Evolutionary conservation across 2,113 vertebrate genomes (phyloP), one percentile per base, ranked within the genome.

Genomic region (Sander lucioperca): DNA sequence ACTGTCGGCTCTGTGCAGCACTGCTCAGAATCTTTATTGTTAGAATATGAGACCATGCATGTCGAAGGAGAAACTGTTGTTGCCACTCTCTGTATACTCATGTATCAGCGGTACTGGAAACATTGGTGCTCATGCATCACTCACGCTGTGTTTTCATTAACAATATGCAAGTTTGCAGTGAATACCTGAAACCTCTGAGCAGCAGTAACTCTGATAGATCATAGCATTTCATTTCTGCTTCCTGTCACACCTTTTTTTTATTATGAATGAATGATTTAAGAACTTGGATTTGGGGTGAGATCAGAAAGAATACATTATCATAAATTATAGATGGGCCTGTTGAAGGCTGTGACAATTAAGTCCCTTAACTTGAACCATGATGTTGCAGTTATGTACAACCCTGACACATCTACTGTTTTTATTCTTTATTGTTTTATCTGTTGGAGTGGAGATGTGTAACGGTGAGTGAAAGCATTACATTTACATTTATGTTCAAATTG

Each of bases 1-100:
- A 50, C 66, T n/a, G 72, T 33, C 76, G 61, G 76, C 76, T 75
- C 71, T 15, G 70, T 47, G 58, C 59, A 15, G 59, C 50, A 0
- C 39, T 13, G 64, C 53, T 10, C 6, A 2, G 16, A 2, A 10
- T 36, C 65, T 79, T 59, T 58, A 16, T 11, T 25, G 39, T 25
- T 4, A 3, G 23, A 63, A 53, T 50, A 27, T 58, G 23, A 70
- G 21, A 27, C 36, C 6, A 2, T 71, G 58, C 15, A n/a, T 43
- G 47, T 50, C 39, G 39, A 7, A 12, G 21, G 56, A 33, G 16
- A 25, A 53, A 10, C 67, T 6, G 5, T 23, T 23, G 23, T 16
- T 45, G 45, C 21, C 14, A 2, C 13, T 36, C 23, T 25, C 7
- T n/a, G 27, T n/a, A 10, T 36, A 33, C 15, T 33, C 6, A 65